Base-by-base conservation (phyloP, 2,888 invertebrate species). In the Carpatolechia fugitivella region DNA sequence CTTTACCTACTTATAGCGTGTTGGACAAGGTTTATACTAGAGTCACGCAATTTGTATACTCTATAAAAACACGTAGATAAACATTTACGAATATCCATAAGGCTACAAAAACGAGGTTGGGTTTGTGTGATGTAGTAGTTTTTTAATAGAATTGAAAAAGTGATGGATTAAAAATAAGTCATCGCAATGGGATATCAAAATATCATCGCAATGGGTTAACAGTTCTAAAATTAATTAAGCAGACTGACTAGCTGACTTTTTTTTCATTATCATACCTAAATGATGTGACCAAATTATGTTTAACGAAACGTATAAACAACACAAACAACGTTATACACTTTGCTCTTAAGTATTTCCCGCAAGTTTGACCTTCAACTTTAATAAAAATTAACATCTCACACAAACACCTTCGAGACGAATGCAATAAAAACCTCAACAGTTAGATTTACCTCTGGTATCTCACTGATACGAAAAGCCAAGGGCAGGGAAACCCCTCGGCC, bases 401-500 rank as follows among this genome's bases (percentile, higher is more conserved):
- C 44, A 29, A 44, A 44, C 44, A 44, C 44, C 24, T 44, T 44
- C 29, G 29, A 44, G 13, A 24, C 13, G 13, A 29, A 44, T 29
- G 44, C 24, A 38, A 50, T 24, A 29, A 50, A 50, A 24, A 50
- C 36, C 14, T 29, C 36, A 50, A 38, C 50, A 36, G 35, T 36
- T 50, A 14, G 10, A 41, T 35, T 35, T 10, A 35, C 10, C 3
- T 14, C 3, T 11, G 20, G 33, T 48, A 36, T 36, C 49, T 54
- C 16, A 40, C 30, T 52, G 16, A n/a, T 16, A 20, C 11, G 40
- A 20, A 18, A 54, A 10, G 13, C 18, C 47, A 65, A 50, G 60
- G 60, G 64, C 54, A 72, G 76, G 77, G 79, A 79, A 68, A 78
- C 85, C 80, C 82, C 78, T 74, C 74, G 71, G 73, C 68, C 69